phyloP scores from a whole-genome alignment of 2,113 vertebrate genomes.

The Osmerus mordax region DNA sequence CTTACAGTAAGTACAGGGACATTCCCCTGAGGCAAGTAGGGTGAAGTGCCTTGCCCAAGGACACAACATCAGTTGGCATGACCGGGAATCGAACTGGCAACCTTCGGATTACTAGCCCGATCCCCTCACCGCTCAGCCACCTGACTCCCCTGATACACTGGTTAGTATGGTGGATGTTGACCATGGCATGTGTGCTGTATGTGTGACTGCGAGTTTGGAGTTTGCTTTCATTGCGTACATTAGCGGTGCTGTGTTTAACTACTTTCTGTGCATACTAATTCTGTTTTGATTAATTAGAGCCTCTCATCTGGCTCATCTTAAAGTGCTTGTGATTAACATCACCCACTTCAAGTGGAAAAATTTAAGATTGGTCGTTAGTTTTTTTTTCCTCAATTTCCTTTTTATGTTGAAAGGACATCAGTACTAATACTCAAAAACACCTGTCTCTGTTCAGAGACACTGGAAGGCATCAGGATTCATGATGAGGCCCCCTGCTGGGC shows the following conservation, averaged over 20 bases:
- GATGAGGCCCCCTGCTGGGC: too few species aligned
- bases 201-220: neutral
- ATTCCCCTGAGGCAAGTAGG: too few species aligned
- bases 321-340: constrained; percentile 43
- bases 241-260: constrained; percentile 23
- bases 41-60: too few species aligned
- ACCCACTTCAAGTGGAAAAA: neutral
- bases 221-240: neutral
- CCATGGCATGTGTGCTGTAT: neutral
- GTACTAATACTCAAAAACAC: neutral
- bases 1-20: too few species aligned
- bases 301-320: constrained; percentile 25
- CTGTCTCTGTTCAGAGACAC: neutral
- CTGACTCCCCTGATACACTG: neutral
- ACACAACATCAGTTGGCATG: too few species aligned
- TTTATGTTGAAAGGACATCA: neutral
- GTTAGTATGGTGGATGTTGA: too few species aligned
- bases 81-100: too few species aligned
- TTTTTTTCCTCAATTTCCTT: constrained; percentile 20
- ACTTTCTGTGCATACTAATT: constrained; percentile 31
- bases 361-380: constrained; percentile 12
- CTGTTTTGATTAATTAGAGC: constrained; percentile 41
- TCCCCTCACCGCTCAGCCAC: too few species aligned
- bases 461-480: too few species aligned
- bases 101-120: too few species aligned